Base-by-base conservation (phyloP, 1,140 invertebrate species). In the Scaptomyza montana region DNA sequence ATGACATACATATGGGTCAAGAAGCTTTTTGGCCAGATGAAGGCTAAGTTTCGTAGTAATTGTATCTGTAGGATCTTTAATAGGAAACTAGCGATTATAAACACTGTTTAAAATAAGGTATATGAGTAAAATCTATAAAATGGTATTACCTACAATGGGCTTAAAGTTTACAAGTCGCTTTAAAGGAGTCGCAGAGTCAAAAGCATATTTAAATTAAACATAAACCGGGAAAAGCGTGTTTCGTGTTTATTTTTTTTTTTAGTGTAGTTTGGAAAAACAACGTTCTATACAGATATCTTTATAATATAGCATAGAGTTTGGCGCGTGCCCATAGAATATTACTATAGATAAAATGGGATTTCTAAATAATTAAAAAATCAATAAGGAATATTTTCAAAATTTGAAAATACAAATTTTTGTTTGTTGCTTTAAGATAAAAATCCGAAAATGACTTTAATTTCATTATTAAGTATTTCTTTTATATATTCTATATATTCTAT, bases 11-110 rank as follows among this genome's bases (percentile, higher is more conserved):
- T 4, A 47, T 47, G 46, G 19, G 16, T 9, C 2, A 47, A 6
- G 6, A n/a, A 49, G 9, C 19, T 33, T 25, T 49, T 43, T 8
- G 5, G 39, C n/a, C 12, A 43, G 4, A 8, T 43, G 39, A 4
- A 5, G 39, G 39, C 39, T 3, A 43, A 43, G 4, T 3, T 43
- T 43, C n/a, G 12, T n/a, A 3, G 10, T 43, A n/a, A 4, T 43
- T 43, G 12, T 43, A 43, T 43, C 39, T 43, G 39, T 43, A 43
- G 39, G 12, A n/a, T 43, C 39, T 43, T n/a, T n/a, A 43, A 43
- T n/a, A 43, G 39, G 12, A n/a, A 43, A 33, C 30, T 41, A 12
- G 39, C 12, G 39, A 12, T 10, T 41, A 41, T 12, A 41, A 41
- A 43, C 12, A 43, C 12, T 43, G 39, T n/a, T n/a, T n/a, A 1